Evolutionary conservation across 2,797 vertebrate genomes (phyloP).

Genomic region (Clarias platycephalus): DNA sequence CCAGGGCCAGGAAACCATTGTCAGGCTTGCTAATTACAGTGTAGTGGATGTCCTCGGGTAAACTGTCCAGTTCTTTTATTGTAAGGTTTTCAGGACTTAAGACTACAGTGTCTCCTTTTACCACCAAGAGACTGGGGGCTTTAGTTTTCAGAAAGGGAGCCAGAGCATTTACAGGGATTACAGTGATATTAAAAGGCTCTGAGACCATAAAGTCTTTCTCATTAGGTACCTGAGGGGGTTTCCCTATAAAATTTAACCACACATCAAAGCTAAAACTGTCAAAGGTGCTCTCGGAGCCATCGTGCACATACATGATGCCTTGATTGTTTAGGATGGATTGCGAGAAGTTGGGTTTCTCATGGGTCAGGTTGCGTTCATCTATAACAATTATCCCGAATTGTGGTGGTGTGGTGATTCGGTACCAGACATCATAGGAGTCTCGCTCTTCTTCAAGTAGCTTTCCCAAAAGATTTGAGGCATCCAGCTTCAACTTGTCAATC

Average conservation of each 20-base stretch:
- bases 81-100: constrained; percentile 80
- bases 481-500: constrained; percentile 82
- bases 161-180: constrained; percentile 85
- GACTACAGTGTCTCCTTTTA: constrained; percentile 77
- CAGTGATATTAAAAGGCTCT: constrained; percentile 85
- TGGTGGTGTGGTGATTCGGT: constrained; percentile 79
- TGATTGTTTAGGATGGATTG: constrained; percentile 81
- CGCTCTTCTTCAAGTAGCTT: constrained; percentile 75
- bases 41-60: constrained; percentile 83
- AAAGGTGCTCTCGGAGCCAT: constrained; percentile 82
- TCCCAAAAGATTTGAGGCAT: constrained; percentile 84
- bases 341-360: constrained; percentile 81
- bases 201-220: constrained; percentile 69
- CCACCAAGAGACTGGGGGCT: constrained; percentile 75
- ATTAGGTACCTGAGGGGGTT: constrained; percentile 59
- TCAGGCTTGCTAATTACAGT: constrained; percentile 79
- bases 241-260: constrained; percentile 80
- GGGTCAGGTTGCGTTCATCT: constrained; percentile 79
- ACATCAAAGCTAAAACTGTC: constrained; percentile 86
- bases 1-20: constrained; percentile 84
- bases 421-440: constrained; percentile 80
- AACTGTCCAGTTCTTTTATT: constrained; percentile 84
- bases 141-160: constrained; percentile 81
- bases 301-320: constrained; percentile 82
- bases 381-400: constrained; percentile 76